These are phyloP conservation scores for Siderastrea radians DNA, from an alignment of 92 coral and sea anemone species.

Conservation along the genomic window DNA sequence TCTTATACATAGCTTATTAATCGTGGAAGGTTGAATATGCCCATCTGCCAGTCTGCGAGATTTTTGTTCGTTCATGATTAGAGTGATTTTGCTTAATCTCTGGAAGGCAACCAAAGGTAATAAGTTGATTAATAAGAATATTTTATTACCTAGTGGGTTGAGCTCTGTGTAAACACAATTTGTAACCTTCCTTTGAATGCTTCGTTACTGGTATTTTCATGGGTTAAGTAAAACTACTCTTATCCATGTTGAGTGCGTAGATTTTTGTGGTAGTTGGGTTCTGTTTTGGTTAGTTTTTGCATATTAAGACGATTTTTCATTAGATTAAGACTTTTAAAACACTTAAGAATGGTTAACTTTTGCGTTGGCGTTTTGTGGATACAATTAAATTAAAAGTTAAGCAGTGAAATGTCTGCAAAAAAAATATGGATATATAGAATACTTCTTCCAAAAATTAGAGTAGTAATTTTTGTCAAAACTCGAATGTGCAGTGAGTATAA, in stretches of 20 bases:
- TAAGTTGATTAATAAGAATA: not conserved
- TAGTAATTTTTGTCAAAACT: slow-evolving; percentile 33
- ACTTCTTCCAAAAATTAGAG: slow-evolving; percentile 13
- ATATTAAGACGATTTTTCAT: not conserved
- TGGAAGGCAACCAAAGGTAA: not conserved
- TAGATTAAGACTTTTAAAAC: not conserved
- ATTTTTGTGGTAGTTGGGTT: not conserved
- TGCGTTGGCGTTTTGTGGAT: not conserved
- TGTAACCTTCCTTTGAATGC: not conserved
- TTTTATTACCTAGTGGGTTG: not conserved
- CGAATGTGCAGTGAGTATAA: slow-evolving; percentile 44
- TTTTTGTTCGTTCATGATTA: slow-evolving; percentile 7
- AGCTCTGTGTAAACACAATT: not conserved
- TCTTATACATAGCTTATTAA: not conserved
- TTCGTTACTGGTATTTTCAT: not conserved
- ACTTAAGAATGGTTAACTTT: not conserved
- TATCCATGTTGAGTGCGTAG: not conserved
- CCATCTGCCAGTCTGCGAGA: not conserved
- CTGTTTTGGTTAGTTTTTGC: not conserved
- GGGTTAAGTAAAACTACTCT: not conserved
- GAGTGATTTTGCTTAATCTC: slow-evolving; percentile 10
- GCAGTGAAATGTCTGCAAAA: slow-evolving; percentile 19
- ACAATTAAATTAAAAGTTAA: slow-evolving; percentile 13
- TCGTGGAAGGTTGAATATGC: not conserved
- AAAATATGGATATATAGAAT: slow-evolving; percentile 10